Percentiles rank a stretch among this genome's conserved stretches.
These are phyloP conservation scores for Drosophila anomelani DNA, from an alignment of 2,888 invertebrate species.

Conservation along the genomic window DNA sequence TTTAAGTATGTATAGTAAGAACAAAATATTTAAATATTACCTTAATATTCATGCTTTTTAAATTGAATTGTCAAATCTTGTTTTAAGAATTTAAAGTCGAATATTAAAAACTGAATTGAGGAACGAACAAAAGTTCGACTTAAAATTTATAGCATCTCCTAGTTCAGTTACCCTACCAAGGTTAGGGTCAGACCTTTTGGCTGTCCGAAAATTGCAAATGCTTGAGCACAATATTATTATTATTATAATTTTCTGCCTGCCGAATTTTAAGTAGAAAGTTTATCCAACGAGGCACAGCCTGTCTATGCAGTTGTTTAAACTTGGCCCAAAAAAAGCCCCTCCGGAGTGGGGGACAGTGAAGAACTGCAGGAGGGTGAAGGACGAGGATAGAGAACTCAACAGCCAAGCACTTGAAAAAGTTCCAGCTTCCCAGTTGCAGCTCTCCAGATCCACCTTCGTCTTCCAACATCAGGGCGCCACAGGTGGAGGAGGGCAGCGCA, in stretches of 20 bases:
- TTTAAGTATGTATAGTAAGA: too few relatives aligned
- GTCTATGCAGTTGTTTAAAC: conserved; percentile 55
- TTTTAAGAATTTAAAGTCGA: too few relatives aligned
- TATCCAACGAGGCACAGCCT: conserved; percentile 32
- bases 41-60: too few relatives aligned
- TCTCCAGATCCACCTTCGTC: conserved; percentile 21
- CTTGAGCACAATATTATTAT: conserved; percentile 54
- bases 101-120: too few relatives aligned
- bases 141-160: too few relatives aligned
- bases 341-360: conserved; percentile 6
- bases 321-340: conserved; percentile 40
- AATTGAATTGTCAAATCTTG: too few relatives aligned
- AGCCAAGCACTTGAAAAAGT: conserved; percentile 47
- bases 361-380: conserved; percentile 21
- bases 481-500: conserved; percentile 43
- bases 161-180: too few relatives aligned
- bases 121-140: too few relatives aligned
- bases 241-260: conserved; percentile 53
- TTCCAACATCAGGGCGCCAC: conserved; percentile 49
- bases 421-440: conserved; percentile 31
- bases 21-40: too few relatives aligned
- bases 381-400: conserved; percentile 35
- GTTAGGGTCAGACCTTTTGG: background rate
- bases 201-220: conserved; percentile 12
- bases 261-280: conserved; percentile 57